Conservation (phyloP, 2,797 vertebrate species). For the Phalanger gymnotis region DNA sequence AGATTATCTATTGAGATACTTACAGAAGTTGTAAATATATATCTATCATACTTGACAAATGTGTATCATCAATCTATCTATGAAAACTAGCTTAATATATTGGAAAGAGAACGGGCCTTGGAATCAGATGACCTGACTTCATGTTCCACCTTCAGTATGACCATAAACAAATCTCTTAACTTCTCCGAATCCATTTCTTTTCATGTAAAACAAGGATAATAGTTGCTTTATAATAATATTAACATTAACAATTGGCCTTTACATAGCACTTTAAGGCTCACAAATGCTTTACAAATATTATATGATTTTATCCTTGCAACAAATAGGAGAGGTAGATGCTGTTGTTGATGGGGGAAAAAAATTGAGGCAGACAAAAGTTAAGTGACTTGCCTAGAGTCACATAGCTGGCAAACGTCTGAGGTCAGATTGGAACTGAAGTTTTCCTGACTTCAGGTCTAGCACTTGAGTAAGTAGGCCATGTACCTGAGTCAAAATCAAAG, state of each 20-base stretch:
- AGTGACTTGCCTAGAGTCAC: not conserved
- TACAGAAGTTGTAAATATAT: not conserved
- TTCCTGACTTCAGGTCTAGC: not conserved
- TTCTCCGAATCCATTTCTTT: not conserved
- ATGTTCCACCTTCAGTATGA: not conserved
- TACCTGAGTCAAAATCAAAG: not conserved
- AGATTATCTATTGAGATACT: not conserved
- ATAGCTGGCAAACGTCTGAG: not conserved
- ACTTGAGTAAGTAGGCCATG: not conserved
- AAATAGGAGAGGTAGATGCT: not conserved
- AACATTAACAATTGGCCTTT: not conserved
- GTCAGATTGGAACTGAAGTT: not conserved
- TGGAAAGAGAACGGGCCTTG: not conserved
- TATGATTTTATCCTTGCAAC: not conserved
- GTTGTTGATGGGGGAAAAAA: not conserved
- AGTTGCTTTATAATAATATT: not conserved
- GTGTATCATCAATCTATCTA: not conserved
- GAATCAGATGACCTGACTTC: not conserved
- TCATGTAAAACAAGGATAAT: not conserved
- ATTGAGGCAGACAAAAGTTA: not conserved
- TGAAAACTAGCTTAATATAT: not conserved
- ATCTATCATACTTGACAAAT: not conserved
- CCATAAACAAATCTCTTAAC: not conserved
- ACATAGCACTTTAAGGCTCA: not conserved
- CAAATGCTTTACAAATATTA: not conserved